Conservation (phyloP, 2,888 invertebrate species). For the Chrysodeixis includens region DNA sequence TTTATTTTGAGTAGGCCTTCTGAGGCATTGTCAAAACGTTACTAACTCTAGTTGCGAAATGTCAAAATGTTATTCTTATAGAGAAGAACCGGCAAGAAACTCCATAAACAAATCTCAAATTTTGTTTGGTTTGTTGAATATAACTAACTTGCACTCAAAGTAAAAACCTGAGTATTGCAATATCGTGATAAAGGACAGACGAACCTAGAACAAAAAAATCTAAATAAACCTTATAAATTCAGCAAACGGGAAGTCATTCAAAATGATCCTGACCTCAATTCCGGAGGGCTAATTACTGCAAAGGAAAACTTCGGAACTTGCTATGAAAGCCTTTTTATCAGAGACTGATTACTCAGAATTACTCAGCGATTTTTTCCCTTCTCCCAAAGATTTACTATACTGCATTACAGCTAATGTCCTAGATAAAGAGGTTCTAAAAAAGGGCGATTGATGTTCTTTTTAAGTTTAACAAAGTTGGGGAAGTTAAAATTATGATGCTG, state of each 20-base stretch:
- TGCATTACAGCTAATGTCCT: conserved; percentile 70
- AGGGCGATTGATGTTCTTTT: conserved; percentile 65
- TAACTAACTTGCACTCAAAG: too few relatives aligned
- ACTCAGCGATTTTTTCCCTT: conserved; percentile 73
- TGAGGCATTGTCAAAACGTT: too few relatives aligned
- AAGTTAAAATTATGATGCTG: conserved; percentile 28
- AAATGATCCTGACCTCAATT: conserved; percentile 39
- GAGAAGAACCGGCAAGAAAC: too few relatives aligned
- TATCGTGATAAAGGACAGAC: too few relatives aligned
- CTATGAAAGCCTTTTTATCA: conserved; percentile 69
- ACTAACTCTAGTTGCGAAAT: too few relatives aligned
- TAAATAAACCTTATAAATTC: conserved; percentile 16
- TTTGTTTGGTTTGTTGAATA: too few relatives aligned
- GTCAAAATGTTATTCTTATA: too few relatives aligned
- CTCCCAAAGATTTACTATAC: conserved; percentile 65
- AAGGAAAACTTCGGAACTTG: conserved; percentile 47
- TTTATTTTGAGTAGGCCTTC: too few relatives aligned
- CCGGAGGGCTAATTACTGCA: conserved; percentile 56
- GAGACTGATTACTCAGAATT: conserved; percentile 78
- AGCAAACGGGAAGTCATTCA: conserved; percentile 29
- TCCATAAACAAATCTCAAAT: too few relatives aligned
- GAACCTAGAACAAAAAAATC: neutral
- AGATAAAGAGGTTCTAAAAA: too few relatives aligned
- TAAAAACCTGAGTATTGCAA: too few relatives aligned
- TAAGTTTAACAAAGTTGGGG: conserved; percentile 36